These are phyloP conservation scores for Xyrauchen texanus DNA, from an alignment of 2,113 vertebrate genomes.

Conservation along the genomic window DNA sequence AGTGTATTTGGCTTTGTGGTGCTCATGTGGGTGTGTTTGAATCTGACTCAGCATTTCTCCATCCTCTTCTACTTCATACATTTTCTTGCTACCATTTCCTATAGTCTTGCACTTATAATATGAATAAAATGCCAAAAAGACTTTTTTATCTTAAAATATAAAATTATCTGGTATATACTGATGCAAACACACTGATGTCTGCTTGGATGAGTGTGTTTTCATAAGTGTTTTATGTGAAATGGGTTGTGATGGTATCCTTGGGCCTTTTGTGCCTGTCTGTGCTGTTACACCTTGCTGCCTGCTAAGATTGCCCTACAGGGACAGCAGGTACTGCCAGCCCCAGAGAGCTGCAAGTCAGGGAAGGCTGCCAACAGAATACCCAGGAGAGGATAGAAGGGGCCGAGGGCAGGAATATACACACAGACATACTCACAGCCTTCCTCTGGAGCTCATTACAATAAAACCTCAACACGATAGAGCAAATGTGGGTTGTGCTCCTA, in stretches of 20 bases:
- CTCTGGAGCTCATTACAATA: conserved; percentile 23
- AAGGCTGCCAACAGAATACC: conserved; percentile 87
- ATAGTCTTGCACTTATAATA: too few relatives aligned
- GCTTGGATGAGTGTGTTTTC: conserved; percentile 31
- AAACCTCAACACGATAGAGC: conserved; percentile 33
- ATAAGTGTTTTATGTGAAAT: conserved; percentile 33
- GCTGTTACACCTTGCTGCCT: conserved; percentile 92
- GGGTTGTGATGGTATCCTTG: conserved; percentile 77
- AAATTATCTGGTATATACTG: not conserved
- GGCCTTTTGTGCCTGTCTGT: conserved; percentile 85
- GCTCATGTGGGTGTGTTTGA: too few relatives aligned
- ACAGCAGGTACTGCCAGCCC: conserved; percentile 83
- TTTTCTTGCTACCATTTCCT: too few relatives aligned
- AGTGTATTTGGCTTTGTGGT: too few relatives aligned
- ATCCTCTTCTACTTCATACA: too few relatives aligned
- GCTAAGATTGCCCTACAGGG: conserved; percentile 93
- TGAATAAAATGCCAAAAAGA: not conserved
- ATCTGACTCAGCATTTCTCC: too few relatives aligned
- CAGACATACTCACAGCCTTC: not conserved
- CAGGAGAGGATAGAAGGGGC: conserved; percentile 77
- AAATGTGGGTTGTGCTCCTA: conserved; percentile 5
- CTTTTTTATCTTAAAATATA: not conserved
- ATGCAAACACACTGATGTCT: conserved; percentile 27
- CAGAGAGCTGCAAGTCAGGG: conserved; percentile 87
- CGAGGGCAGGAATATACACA: conserved; percentile 14